Evolutionary conservation across 2,113 vertebrate species (phyloP).

Genomic region (Australoheros scitulus): DNA sequence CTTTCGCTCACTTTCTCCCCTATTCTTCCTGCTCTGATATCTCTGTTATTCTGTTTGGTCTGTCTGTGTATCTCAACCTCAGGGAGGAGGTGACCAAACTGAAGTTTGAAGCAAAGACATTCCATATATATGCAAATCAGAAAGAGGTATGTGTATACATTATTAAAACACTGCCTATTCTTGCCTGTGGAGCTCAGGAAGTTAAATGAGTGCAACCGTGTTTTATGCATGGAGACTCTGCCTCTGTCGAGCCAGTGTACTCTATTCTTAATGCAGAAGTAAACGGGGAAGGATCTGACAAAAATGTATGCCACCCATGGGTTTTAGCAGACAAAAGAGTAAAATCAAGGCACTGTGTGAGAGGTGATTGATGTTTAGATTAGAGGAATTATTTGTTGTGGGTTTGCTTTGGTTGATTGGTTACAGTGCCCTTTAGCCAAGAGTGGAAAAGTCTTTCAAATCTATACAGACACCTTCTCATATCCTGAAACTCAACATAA

Average conservation of each 20-base stretch:
- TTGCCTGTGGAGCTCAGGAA: conserved; percentile 7
- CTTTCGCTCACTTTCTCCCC: neutral
- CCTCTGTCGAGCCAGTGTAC: neutral
- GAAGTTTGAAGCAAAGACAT: conserved; percentile 99
- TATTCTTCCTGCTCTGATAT: neutral
- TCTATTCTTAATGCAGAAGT: conserved; percentile 1
- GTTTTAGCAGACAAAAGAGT: neutral
- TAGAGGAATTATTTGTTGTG: neutral
- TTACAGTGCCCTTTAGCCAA: neutral
- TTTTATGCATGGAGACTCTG: conserved; percentile 44
- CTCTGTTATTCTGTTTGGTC: neutral
- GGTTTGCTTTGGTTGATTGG: neutral
- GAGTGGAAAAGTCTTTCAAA: neutral
- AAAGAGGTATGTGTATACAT: conserved; percentile 87
- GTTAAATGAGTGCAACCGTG: conserved; percentile 17
- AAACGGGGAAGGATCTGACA: neutral
- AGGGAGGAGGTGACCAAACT: conserved; percentile 99
- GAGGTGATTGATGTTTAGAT: neutral
- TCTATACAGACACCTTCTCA: neutral
- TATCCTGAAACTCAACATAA: neutral
- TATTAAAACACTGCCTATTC: conserved; percentile 28
- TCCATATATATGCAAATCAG: conserved; percentile 97
- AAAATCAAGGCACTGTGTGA: neutral
- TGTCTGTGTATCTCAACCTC: conserved; percentile 31
- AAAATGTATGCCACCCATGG: neutral